These are phyloP conservation scores for Cynocephalus volans DNA, from an alignment of 2,113 vertebrate genomes.

Conservation along the genomic window DNA sequence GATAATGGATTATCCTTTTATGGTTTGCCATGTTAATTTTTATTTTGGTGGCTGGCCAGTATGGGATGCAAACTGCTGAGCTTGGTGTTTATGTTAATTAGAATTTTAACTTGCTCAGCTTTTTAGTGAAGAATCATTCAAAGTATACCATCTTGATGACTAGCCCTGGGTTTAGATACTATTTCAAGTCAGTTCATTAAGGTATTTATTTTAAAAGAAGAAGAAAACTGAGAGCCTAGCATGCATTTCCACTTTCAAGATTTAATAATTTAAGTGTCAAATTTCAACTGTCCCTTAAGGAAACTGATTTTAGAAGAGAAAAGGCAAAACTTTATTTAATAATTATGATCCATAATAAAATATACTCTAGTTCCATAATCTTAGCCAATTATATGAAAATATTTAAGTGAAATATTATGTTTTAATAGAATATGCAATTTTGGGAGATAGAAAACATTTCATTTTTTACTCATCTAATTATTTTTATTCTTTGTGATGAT, in stretches of 20 bases:
- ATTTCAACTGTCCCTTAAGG: constrained; percentile 26
- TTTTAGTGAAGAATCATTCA: neutral
- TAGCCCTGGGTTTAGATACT: neutral
- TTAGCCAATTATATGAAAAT: constrained; percentile 21
- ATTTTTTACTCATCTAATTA: constrained; percentile 29
- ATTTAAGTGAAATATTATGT: neutral
- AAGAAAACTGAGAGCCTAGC: neutral
- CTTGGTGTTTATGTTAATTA: neutral
- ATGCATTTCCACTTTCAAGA: neutral
- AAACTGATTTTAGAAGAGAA: constrained; percentile 29
- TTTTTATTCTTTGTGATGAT: constrained; percentile 42
- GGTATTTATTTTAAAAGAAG: constrained; percentile 19
- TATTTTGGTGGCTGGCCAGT: too few relatives aligned
- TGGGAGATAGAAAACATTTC: constrained; percentile 27
- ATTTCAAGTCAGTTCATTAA: neutral
- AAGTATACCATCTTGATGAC: neutral
- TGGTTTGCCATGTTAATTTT: constrained; percentile 6
- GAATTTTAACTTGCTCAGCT: constrained; percentile 3
- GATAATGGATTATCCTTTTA: neutral
- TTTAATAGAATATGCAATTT: constrained; percentile 28
- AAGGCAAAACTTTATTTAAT: constrained; percentile 38
- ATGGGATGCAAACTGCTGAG: too few relatives aligned
- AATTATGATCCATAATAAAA: constrained; percentile 17
- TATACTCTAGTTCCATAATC: constrained; percentile 47
- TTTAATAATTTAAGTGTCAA: constrained; percentile 46